phyloP scores from a whole-genome alignment of 2,113 vertebrate genomes.

The Lepisosteus osseus region DNA sequence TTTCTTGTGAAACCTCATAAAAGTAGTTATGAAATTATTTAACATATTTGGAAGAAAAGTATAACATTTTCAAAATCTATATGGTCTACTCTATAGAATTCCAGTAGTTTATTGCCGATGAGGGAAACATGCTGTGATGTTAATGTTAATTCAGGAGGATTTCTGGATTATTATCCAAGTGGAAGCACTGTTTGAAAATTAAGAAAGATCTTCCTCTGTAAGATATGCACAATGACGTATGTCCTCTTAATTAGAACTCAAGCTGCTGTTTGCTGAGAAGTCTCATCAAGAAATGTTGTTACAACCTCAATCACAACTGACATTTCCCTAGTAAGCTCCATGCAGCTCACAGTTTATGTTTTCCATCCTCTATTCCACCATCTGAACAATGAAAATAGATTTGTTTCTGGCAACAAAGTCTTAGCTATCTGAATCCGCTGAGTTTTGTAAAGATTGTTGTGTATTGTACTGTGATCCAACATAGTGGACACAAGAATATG shows the following conservation, averaged over 20 bases:
- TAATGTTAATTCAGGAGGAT: slow-evolving; percentile 38
- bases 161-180: slow-evolving; percentile 31
- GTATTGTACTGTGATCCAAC: slow-evolving; percentile 1
- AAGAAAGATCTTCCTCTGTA: slow-evolving; percentile 30
- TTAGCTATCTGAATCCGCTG: slow-evolving; percentile 30
- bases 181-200: slow-evolving; percentile 35
- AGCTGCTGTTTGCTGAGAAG: slow-evolving; percentile 33
- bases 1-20: too few species aligned
- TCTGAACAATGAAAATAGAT: slow-evolving; percentile 32
- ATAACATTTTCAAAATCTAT: too few species aligned
- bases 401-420: slow-evolving; percentile 33
- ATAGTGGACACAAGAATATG: not conserved
- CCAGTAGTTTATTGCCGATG: too few species aligned
- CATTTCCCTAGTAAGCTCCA: slow-evolving; percentile 21
- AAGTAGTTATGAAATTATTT: too few species aligned
- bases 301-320: slow-evolving; percentile 22
- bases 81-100: too few species aligned
- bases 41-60: too few species aligned
- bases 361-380: slow-evolving; percentile 33
- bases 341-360: slow-evolving; percentile 27
- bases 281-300: slow-evolving; percentile 11
- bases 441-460: slow-evolving; percentile 14
- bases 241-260: slow-evolving; percentile 38
- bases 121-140: slow-evolving; percentile 22
- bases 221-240: slow-evolving; percentile 35